A percentile compares a stretch with the other conserved stretches of the same genome.
Conservation (phyloP, 1,140 invertebrate species). For the Plodia interpunctella region DNA sequence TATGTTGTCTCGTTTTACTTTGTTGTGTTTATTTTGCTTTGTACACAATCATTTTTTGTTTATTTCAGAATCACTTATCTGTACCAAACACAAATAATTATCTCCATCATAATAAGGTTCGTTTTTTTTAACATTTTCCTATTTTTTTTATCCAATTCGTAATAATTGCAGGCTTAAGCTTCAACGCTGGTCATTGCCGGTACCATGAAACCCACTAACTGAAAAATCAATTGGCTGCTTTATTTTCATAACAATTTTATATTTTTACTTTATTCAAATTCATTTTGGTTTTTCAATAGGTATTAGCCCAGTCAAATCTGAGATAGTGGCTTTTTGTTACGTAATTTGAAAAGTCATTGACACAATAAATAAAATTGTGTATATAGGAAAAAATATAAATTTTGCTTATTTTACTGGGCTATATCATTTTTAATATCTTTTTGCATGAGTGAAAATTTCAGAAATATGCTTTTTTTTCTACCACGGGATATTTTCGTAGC, state of each 20-base stretch:
- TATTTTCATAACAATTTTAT: background rate
- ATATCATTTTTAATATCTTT: background rate
- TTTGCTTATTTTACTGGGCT: background rate
- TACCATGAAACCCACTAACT: constrained; percentile 4
- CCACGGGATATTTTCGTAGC: background rate
- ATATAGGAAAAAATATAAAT: too few relatives aligned
- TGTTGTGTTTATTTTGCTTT: constrained; percentile 77
- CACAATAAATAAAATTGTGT: too few relatives aligned
- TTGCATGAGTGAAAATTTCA: background rate
- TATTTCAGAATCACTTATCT: constrained; percentile 92
- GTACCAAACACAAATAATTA: constrained; percentile 90
- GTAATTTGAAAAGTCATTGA: too few relatives aligned
- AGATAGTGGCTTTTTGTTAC: background rate
- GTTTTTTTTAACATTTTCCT: constrained; percentile 70
- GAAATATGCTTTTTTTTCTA: background rate
- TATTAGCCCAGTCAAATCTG: background rate
- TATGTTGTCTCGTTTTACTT: constrained; percentile 65
- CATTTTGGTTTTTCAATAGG: background rate
- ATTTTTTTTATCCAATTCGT: constrained; percentile 41
- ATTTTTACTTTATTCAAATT: background rate
- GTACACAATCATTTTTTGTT: constrained; percentile 83
- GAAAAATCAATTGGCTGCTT: constrained; percentile 6
- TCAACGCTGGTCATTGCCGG: constrained; percentile 33
- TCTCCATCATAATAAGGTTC: constrained; percentile 88
- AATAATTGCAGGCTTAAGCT: constrained; percentile 43